Percentiles rank a stretch among this genome's conserved stretches.
Conservation (phyloP, 2,113 vertebrate species). For the Anthoscopus minutus region DNA sequence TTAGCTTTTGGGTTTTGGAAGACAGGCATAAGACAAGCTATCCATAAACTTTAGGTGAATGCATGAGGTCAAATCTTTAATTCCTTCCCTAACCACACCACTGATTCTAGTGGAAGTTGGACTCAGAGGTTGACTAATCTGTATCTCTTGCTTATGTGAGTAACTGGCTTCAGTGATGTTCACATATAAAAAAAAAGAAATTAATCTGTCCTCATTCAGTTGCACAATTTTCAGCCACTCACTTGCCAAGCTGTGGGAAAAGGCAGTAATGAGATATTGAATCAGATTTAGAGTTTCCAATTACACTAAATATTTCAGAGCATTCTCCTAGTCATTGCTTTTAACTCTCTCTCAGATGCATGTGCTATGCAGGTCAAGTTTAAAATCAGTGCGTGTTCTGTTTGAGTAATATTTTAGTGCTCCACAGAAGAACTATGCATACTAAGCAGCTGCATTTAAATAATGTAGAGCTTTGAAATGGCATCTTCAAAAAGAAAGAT, state of each 20-base stretch:
- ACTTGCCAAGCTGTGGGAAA: not conserved
- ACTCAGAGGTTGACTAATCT: not conserved
- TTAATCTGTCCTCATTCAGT: not conserved
- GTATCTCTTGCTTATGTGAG: not conserved
- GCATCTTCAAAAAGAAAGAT: not conserved
- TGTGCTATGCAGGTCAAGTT: conserved; percentile 20
- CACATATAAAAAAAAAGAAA: not conserved
- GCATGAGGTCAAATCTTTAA: not conserved
- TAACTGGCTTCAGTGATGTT: not conserved
- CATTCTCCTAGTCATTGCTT: not conserved
- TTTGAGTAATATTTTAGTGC: conserved; percentile 11
- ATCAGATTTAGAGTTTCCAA: conserved; percentile 22
- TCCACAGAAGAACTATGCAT: conserved; percentile 35
- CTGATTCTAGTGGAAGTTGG: not conserved
- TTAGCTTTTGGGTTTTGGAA: not conserved
- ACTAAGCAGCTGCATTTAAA: conserved; percentile 29
- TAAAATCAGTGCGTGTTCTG: conserved; percentile 26
- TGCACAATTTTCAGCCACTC: not conserved
- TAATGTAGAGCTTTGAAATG: not conserved
- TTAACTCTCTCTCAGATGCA: not conserved
- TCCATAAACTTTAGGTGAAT: not conserved
- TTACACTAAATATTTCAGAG: conserved; percentile 32
- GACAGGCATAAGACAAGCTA: not conserved
- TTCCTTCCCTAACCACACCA: not conserved
- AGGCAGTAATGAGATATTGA: conserved; percentile 5